Conservation (phyloP, 2,113 vertebrate species). For the Chamaetylas fuelleborni region DNA sequence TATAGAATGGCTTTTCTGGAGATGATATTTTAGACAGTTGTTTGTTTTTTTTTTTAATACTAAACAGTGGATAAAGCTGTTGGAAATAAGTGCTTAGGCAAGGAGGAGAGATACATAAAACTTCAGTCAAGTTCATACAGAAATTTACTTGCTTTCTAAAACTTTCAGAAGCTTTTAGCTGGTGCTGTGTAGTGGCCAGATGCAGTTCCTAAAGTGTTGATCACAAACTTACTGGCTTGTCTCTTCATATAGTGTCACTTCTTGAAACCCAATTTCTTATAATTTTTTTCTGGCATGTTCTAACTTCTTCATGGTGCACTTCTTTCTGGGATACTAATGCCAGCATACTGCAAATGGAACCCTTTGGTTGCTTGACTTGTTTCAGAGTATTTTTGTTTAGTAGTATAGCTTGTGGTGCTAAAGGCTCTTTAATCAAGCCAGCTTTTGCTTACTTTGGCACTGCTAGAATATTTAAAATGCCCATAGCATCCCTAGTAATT, state of each 20-base stretch:
- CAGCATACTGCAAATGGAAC: not conserved
- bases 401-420: not conserved
- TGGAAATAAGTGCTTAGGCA: not conserved
- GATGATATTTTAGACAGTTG: not conserved
- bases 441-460: not conserved
- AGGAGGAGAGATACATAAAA: not conserved
- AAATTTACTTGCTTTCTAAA: not conserved
- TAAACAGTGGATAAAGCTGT: not conserved
- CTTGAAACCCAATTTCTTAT: not conserved
- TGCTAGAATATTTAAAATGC: not conserved
- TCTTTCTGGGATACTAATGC: not conserved
- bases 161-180: not conserved
- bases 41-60: not conserved
- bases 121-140: not conserved
- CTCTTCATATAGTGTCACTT: not conserved
- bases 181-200: not conserved
- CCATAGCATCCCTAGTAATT: not conserved
- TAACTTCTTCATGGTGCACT: not conserved
- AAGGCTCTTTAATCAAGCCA: not conserved
- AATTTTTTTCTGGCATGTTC: not conserved
- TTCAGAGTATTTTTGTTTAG: not conserved
- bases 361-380: not conserved
- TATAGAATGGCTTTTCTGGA: not conserved
- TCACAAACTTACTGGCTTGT: not conserved
- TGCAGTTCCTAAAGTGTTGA: not conserved